These are phyloP conservation scores for Phengaris arion DNA, from an alignment of 2,888 invertebrate species.

Conservation along the genomic window DNA sequence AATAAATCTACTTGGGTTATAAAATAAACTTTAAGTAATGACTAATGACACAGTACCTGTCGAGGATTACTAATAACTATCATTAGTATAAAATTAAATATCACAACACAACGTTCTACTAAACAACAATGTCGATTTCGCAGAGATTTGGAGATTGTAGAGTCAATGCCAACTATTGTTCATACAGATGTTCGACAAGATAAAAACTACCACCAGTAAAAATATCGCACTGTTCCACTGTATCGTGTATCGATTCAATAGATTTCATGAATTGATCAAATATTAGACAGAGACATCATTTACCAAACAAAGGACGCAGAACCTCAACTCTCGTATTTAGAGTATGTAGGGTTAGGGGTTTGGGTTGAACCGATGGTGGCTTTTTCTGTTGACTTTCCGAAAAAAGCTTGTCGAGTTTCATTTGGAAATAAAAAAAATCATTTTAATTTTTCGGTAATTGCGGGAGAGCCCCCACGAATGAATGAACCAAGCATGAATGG, in stretches of 20 bases:
- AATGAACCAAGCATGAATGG: too few species aligned
- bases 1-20: neutral
- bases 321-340: too few species aligned
- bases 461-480: too few species aligned
- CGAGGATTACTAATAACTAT: neutral
- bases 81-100: neutral
- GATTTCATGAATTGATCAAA: conserved; percentile 2
- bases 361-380: too few species aligned
- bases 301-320: neutral
- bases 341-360: too few species aligned
- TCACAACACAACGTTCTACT: too few species aligned
- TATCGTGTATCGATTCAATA: neutral
- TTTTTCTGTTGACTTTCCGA: too few species aligned
- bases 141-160: neutral
- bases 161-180: conserved; percentile 23
- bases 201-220: neutral
- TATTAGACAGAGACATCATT: neutral
- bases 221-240: neutral
- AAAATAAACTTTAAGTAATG: neutral
- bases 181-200: neutral
- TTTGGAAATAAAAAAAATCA: too few species aligned
- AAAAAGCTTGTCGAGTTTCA: too few species aligned
- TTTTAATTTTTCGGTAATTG: too few species aligned
- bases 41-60: neutral
- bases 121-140: neutral